Evolutionary conservation across 2,113 vertebrate genomes (phyloP), one percentile per base, ranked within the genome.

Genomic region (Nansenia antarctica): DNA sequence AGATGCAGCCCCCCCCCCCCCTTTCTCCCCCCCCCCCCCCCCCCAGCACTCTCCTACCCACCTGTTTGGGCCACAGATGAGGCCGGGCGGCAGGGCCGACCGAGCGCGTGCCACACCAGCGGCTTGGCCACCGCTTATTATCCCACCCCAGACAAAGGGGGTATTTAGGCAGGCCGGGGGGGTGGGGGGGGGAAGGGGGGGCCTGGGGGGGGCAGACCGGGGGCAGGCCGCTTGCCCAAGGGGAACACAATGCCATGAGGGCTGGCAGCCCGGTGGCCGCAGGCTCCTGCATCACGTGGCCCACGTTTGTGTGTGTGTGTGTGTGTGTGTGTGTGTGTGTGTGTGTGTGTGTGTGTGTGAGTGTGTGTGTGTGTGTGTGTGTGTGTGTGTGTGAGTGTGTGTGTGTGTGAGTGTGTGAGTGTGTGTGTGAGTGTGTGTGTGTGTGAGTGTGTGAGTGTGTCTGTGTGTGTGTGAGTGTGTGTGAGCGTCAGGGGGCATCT

Each of bases 111-210:
- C 86, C 89, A 86, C 84, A 86, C 88, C 89, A 86, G 85, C 64
- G 74, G 81, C 84, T 86, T 83, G 83, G 82, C 78, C 85, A 77
- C 69, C 72, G 74, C 78, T 82, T 87, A 85, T 92, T 90, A 87
- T 83, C 86, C 83, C 82, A 53, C 80, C 84, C 82, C 70, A 90
- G 82, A 92, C 91, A 92, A 92, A 92, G 76, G 90, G 39, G 72
- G 77, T 82, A 81, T 90, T 92, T 89, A 91, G 81, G 85, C 81
- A 86, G 86, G 87, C 86, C 81, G 81, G n/a, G n/a, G n/a, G n/a
- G n/a, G n/a, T n/a, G n/a, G n/a, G n/a, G n/a, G n/a, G n/a, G n/a
- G n/a, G n/a, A n/a, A n/a, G n/a, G n/a, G n/a, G n/a, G n/a, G n/a
- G n/a, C n/a, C n/a, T n/a, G n/a, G n/a, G n/a, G n/a, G n/a, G n/a